phyloP scores from a whole-genome alignment of 2,888 invertebrate genomes.

The Alsophila aescularia region DNA sequence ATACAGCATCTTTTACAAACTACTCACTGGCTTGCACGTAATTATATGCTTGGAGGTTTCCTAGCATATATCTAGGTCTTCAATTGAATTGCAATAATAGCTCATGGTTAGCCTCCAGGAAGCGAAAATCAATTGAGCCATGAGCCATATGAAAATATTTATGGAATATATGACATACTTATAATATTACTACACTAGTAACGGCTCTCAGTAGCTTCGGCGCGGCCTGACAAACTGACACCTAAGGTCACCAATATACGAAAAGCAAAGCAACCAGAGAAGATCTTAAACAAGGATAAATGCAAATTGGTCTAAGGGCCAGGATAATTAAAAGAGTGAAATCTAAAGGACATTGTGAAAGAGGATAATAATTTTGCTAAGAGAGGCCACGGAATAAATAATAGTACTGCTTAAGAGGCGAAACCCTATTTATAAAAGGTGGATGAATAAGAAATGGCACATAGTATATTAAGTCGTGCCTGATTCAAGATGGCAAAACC shows the following conservation, averaged over 20 bases:
- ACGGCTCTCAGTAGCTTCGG: too few species aligned
- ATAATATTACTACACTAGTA: too few species aligned
- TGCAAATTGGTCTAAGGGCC: not conserved
- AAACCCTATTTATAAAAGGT: not conserved
- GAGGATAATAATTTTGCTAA: conserved; percentile 1
- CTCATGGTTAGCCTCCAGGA: too few species aligned
- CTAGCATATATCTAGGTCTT: too few species aligned
- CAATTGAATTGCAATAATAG: too few species aligned
- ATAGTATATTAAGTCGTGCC: not conserved
- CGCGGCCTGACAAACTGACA: too few species aligned
- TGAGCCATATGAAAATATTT: too few species aligned
- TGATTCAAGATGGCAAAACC: not conserved
- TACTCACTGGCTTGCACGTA: not conserved
- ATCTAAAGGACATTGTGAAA: conserved; percentile 2
- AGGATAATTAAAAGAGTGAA: conserved; percentile 1
- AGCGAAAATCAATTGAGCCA: too few species aligned
- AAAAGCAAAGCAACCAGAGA: not conserved
- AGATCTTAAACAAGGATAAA: not conserved
- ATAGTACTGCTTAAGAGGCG: too few species aligned
- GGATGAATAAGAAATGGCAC: conserved; percentile 1
- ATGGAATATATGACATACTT: too few species aligned
- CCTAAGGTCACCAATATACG: too few species aligned
- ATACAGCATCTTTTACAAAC: conserved; percentile 29
- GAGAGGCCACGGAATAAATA: conserved; percentile 7
- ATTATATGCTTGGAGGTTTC: too few species aligned